These are phyloP conservation scores for Melanotaenia pygmaea DNA, from an alignment of 2,797 vertebrate genomes.

Conservation along the genomic window DNA sequence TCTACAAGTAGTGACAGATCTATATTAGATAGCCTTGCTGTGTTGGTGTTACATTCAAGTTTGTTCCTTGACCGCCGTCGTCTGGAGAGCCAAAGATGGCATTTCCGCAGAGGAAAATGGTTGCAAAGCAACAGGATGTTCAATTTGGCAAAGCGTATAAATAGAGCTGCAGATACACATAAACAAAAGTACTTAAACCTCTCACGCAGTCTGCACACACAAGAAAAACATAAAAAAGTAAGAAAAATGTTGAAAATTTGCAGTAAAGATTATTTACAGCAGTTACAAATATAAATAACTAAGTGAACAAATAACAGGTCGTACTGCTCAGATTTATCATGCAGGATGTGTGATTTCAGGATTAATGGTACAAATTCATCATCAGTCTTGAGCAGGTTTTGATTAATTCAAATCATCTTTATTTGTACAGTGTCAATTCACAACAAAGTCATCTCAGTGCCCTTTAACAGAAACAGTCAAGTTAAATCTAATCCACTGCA, in stretches of 20 bases:
- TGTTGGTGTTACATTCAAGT: not conserved
- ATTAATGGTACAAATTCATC: no score
- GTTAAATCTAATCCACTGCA: not conserved
- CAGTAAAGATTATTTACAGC: no score
- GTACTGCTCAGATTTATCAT: not conserved
- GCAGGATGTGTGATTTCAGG: no score
- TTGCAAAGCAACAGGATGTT: not conserved
- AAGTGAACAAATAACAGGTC: not conserved
- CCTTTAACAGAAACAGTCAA: not conserved
- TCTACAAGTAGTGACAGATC: not conserved
- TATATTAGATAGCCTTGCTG: not conserved
- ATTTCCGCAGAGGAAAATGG: not conserved
- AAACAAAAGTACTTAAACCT: no score
- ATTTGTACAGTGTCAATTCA: no score
- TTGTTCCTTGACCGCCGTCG: not conserved
- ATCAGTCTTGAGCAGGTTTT: no score
- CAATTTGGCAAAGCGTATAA: not conserved
- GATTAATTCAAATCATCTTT: no score
- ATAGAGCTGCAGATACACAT: no score
- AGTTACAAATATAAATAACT: not conserved
- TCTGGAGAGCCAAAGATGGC: not conserved
- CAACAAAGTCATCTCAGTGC: no score
- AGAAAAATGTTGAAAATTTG: no score
- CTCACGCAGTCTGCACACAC: no score
- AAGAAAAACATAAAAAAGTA: no score